A percentile compares a stretch with the other conserved stretches of the same genome.
These are phyloP conservation scores for Dipodomys ordii DNA, from an alignment of 2,113 vertebrate species.

Conservation along the genomic window DNA sequence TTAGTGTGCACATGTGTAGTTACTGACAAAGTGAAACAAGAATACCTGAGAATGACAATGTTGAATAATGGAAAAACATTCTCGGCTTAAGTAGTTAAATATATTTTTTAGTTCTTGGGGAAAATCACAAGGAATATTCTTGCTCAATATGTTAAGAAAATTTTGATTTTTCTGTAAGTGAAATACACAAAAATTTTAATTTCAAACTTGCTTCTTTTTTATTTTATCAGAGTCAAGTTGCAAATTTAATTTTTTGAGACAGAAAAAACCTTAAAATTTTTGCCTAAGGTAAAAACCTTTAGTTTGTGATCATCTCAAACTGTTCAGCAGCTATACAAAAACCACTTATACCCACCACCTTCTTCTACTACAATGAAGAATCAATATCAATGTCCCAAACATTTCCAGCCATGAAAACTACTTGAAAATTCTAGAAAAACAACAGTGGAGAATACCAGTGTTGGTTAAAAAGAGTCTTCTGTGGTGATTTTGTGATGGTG, in stretches of 20 bases:
- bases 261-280: not conserved
- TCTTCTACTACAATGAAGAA: not conserved
- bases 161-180: not conserved
- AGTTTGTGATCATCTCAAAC: not conserved
- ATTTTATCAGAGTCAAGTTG: not conserved
- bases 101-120: not conserved
- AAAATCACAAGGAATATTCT: not conserved
- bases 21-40: no score
- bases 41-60: not conserved
- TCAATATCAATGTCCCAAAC: not conserved
- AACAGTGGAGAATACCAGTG: no score
- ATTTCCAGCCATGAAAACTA: not conserved
- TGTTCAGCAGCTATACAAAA: not conserved
- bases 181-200: not conserved
- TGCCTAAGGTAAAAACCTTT: not conserved
- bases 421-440: not conserved
- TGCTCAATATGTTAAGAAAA: not conserved
- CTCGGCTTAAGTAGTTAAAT: no score
- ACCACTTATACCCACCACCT: accelerated
- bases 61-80: accelerated
- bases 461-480: not conserved
- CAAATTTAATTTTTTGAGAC: not conserved
- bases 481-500: not conserved
- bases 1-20: no score
- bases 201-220: not conserved